Evolutionary conservation across 2,888 invertebrate genomes (phyloP), one percentile per base, ranked within the genome.

Genomic region (Trachelus tabidus): DNA sequence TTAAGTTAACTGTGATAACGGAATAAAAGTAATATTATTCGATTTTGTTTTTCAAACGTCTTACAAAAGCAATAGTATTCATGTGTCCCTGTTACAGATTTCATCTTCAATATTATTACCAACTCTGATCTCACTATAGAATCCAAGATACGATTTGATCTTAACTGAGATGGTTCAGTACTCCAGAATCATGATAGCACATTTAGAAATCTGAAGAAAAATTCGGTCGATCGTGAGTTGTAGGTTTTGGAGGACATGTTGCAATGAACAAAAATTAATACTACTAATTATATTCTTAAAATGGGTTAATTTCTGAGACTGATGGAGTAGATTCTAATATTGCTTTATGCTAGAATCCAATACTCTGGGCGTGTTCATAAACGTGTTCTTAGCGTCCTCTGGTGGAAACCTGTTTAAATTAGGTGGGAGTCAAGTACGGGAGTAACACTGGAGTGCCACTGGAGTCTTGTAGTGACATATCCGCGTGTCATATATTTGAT

Each of bases 1-100:
- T 79, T 84, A 86, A 85, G 83, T 85, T 82, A 86, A 86, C 85
- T 89, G 89, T 89, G 88, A 89, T 88, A 88, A 87, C 81, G 83
- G 79, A 76, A 76, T 81, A 85, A 85, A 78, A 81, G 80, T 40
- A 56, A 56, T 56, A 9, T 56, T 56, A 23, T 23, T 23, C 56
- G 23, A 56, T 9, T 40, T 23, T 56, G 9, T 56, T 56, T 56
- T 23, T 56, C 56, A 23, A 9, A 23, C 9, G 9, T 6, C 23
- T 56, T 56, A 15, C 56, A 56, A 23, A 23, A 23, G 56, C 23
- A 23, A 9, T 2, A 23, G 9, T 56, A 12, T 12, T 37, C 12
- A 56, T 56, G 9, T 2, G 2, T 56, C 23, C 23, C 9, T 23
- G 23, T 15, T 56, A 56, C 23, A 56, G 23, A 23, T 23, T 56